phyloP scores from a whole-genome alignment of 2,888 invertebrate genomes.

The Phaonia tiefii region DNA sequence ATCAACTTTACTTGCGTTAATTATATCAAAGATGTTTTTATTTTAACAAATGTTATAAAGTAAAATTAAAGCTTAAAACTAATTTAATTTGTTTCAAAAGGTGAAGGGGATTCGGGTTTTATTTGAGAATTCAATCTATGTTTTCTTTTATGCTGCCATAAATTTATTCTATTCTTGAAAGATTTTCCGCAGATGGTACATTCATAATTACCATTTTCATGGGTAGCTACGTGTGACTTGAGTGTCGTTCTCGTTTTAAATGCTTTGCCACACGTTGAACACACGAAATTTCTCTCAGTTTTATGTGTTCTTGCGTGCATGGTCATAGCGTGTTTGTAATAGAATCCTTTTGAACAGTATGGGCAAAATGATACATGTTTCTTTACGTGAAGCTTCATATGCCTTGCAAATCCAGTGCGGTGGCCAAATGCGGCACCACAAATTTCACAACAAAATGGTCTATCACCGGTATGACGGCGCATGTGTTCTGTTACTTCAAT shows the following conservation, averaged over 20 bases:
- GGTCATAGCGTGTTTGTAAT: slow-evolving; percentile 53
- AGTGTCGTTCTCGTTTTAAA: slow-evolving; percentile 59
- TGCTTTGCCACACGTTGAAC: slow-evolving; percentile 57
- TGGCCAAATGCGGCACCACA: slow-evolving; percentile 61
- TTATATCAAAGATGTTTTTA: not conserved
- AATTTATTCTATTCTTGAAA: slow-evolving; percentile 54
- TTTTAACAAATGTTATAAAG: too few species aligned
- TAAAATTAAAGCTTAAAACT: not conserved
- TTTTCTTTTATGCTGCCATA: slow-evolving; percentile 51
- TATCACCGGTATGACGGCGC: slow-evolving; percentile 61
- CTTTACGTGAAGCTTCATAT: slow-evolving; percentile 56
- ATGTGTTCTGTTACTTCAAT: slow-evolving; percentile 59
- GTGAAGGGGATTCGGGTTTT: not conserved
- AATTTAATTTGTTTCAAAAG: not conserved
- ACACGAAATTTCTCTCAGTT: slow-evolving; percentile 54
- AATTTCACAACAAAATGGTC: slow-evolving; percentile 61
- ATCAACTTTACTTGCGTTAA: not conserved
- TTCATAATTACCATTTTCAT: slow-evolving; percentile 57
- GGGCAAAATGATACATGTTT: slow-evolving; percentile 54
- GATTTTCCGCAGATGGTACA: slow-evolving; percentile 63
- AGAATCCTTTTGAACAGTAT: slow-evolving; percentile 58
- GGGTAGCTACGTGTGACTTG: slow-evolving; percentile 56
- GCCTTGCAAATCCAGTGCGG: slow-evolving; percentile 51
- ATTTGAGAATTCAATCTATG: slow-evolving; percentile 17
- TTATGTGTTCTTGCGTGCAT: slow-evolving; percentile 63